Conservation (phyloP, 2,888 invertebrate genomes). For the Chironomus tentans region DNA sequence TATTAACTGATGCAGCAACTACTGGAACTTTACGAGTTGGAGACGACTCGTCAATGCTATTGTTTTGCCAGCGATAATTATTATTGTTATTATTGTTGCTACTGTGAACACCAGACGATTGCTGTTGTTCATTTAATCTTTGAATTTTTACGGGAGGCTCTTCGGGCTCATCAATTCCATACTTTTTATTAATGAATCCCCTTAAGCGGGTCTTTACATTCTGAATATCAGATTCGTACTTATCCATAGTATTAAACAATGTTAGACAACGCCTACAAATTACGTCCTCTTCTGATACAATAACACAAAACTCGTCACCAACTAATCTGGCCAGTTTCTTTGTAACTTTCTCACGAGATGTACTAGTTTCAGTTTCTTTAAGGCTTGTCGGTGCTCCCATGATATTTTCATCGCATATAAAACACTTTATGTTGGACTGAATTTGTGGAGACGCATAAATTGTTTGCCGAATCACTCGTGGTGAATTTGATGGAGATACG, state of each 20-base stretch:
- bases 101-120: background rate
- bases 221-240: slow-evolving; percentile 43
- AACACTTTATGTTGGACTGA: slow-evolving; percentile 34
- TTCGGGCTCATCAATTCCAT: slow-evolving; percentile 39
- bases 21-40: background rate
- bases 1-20: background rate
- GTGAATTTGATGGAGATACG: slow-evolving; percentile 40
- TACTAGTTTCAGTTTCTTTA: slow-evolving; percentile 40
- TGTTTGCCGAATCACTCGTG: slow-evolving; percentile 37
- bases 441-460: slow-evolving; percentile 4
- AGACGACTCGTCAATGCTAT: background rate
- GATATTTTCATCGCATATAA: slow-evolving; percentile 42
- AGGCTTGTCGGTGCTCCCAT: slow-evolving; percentile 36
- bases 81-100: background rate
- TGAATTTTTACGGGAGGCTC: slow-evolving; percentile 39
- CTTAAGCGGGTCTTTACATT: slow-evolving; percentile 40
- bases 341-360: slow-evolving; percentile 43
- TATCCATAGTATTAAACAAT: slow-evolving; percentile 44
- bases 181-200: slow-evolving; percentile 41
- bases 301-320: slow-evolving; percentile 44
- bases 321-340: slow-evolving; percentile 45
- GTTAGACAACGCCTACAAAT: slow-evolving; percentile 43
- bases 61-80: slow-evolving; percentile 15
- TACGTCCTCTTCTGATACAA: slow-evolving; percentile 43
- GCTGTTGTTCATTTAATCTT: slow-evolving; percentile 34